phyloP scores from a whole-genome alignment of 2,113 vertebrate genomes.

The Geococcyx californianus region DNA sequence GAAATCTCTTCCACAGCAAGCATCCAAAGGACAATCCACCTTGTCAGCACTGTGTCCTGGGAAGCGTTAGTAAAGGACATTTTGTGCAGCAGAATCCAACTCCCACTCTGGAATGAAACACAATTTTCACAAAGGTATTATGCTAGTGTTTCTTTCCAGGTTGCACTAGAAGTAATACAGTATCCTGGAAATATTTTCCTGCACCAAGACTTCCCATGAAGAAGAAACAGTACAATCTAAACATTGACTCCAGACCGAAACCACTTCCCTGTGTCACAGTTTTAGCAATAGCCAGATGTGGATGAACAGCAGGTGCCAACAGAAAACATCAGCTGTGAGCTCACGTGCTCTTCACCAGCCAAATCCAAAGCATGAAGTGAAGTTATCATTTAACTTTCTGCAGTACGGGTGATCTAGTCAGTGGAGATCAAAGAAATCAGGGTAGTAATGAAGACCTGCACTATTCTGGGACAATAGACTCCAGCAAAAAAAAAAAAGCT shows the following conservation, averaged over 20 bases:
- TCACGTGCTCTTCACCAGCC: not conserved
- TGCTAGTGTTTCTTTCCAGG: not conserved
- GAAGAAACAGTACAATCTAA: slow-evolving; percentile 22
- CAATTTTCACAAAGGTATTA: not conserved
- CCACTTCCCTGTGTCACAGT: slow-evolving; percentile 13
- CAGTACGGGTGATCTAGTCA: not conserved
- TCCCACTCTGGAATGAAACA: not conserved
- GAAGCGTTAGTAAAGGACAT: not conserved
- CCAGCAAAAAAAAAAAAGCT: not conserved
- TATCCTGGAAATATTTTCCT: slow-evolving; percentile 11
- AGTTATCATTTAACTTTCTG: not conserved
- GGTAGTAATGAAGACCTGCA: not conserved
- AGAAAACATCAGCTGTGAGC: slow-evolving; percentile 40
- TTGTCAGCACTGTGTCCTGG: not conserved
- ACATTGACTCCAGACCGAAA: slow-evolving; percentile 13
- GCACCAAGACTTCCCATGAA: not conserved
- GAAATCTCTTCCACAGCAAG: not conserved
- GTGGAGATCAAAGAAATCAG: not conserved
- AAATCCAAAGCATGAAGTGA: not conserved
- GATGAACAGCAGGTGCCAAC: slow-evolving; percentile 29
- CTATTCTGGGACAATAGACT: not conserved
- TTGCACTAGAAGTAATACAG: not conserved
- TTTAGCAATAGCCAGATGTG: slow-evolving; percentile 40
- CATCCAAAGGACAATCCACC: not conserved
- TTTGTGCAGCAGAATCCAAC: not conserved